Conservation (phyloP, 2,113 vertebrate species). For the Machaerirhynchus nigripectus region DNA sequence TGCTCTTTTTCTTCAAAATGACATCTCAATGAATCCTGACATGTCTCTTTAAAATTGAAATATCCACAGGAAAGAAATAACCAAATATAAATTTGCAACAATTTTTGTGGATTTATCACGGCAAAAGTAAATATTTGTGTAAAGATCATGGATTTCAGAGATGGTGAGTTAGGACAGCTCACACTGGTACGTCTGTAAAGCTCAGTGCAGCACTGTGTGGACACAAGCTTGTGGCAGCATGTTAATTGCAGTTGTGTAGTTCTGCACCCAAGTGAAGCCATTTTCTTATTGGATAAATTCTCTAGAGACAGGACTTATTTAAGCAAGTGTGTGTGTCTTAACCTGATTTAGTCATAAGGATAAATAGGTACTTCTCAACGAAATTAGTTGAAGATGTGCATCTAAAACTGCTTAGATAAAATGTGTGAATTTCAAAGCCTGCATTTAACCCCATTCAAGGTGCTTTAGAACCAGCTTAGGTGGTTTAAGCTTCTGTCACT, state of each 20-base stretch:
- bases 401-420: background rate
- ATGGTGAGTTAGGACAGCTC: background rate
- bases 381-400: background rate
- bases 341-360: background rate
- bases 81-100: background rate
- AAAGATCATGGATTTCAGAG: background rate
- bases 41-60: background rate
- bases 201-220: background rate
- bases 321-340: background rate
- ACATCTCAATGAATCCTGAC: background rate
- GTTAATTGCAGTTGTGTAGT: background rate
- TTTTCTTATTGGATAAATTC: background rate
- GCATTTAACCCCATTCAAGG: background rate
- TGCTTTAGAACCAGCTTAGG: background rate
- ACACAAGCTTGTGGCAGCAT: background rate
- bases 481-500: background rate
- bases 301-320: background rate
- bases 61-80: background rate
- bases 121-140: background rate
- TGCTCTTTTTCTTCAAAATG: background rate
- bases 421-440: background rate
- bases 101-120: background rate
- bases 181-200: background rate
- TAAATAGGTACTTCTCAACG: background rate
- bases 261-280: background rate